Base-by-base conservation (phyloP, 2,888 invertebrate genomes). In the Ochropacha duplaris region DNA sequence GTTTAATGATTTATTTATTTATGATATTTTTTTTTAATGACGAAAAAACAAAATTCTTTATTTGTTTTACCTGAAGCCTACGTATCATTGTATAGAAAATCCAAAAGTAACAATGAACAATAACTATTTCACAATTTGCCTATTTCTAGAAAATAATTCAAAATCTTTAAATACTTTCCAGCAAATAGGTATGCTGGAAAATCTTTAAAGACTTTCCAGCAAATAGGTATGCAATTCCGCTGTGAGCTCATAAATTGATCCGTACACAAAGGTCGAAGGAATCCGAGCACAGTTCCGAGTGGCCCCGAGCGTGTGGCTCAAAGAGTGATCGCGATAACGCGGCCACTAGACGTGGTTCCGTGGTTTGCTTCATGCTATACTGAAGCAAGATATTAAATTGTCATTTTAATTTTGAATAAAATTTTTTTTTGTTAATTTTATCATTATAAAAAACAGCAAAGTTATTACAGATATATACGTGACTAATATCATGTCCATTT, bases 311-410 rank as follows among this genome's bases (percentile, higher is more conserved):
- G 72, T 57, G 67, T 62, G 76, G 71, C 79, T 87, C 86, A 87
- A 86, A 89, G 87, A 85, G 78, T 81, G 84, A 88, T 88, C 86
- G 81, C 79, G 89, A 89, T 88, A 87, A 81, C 81, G 68, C 70
- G 69, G 60, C 72, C 68, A 72, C 77, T 72, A 79, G 78, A 79
- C 78, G 74, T 66, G 71, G 79, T 71, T 72, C 70, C 63, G 63
- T 68, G 79, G 75, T 74, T 49, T 36, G 65, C 51, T 50, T 61
- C 66, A 82, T 83, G 71, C 70, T 57, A 58, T 49, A 14, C 5
- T 19, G 14, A 31, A 59, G 28, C 31, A 26, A 52, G 61, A 31
- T 50, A 5, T n/a, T 0, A 34, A 34, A 1, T 34, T 4, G 5
- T 2, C 4, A 6, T 36, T 36, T n/a, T 36, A 2, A 31, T 12